phyloP scores from a whole-genome alignment of 2,888 invertebrate species.

The Perizoma affinitatum region DNA sequence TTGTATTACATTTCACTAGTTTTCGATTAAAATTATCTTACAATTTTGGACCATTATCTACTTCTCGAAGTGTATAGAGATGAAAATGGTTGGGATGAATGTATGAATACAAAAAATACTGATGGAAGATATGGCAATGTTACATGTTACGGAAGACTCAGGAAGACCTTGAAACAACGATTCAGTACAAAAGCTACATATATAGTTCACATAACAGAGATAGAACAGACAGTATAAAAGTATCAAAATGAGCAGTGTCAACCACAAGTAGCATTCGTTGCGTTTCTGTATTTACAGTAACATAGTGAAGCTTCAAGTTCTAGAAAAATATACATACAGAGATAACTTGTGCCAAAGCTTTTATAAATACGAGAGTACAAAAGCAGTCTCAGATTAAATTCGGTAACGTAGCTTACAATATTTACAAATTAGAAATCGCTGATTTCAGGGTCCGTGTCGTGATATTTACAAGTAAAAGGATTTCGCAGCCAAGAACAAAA shows the following conservation, averaged over 20 bases:
- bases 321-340: conserved; percentile 77
- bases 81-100: conserved; percentile 23
- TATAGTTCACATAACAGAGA: conserved; percentile 38
- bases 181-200: conserved; percentile 39
- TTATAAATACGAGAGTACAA: conserved; percentile 81
- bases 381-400: conserved; percentile 85
- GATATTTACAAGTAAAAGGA: conserved; percentile 91
- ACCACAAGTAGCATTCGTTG: conserved; percentile 60
- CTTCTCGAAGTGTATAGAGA: conserved; percentile 22
- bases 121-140: conserved; percentile 40
- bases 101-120: conserved; percentile 30
- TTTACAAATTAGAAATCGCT: conserved; percentile 83
- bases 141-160: conserved; percentile 65
- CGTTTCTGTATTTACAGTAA: conserved; percentile 67
- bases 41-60: conserved; percentile 19
- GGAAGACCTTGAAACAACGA: conserved; percentile 65
- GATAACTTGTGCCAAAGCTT: conserved; percentile 78
- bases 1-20: conserved; percentile 22
- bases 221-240: conserved; percentile 72
- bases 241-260: conserved; percentile 75
- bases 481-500: conserved; percentile 90
- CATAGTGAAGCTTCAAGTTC: conserved; percentile 63
- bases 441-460: conserved; percentile 88
- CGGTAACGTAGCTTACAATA: conserved; percentile 83
- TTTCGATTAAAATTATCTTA: conserved; percentile 13